phyloP scores from a whole-genome alignment of 2,113 vertebrate species.

The Labrus mixtus region DNA sequence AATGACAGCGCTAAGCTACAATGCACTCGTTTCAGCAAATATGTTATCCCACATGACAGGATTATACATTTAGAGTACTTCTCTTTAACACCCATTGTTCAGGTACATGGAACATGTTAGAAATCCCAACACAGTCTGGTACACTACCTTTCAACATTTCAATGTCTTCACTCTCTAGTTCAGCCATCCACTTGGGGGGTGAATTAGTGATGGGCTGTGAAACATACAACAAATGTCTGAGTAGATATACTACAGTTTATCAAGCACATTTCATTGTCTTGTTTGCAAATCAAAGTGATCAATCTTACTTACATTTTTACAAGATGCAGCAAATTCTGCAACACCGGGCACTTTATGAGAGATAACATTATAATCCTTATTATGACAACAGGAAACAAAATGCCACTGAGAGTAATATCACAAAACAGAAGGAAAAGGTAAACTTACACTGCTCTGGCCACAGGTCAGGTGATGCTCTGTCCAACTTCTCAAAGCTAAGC shows the following conservation, averaged over 20 bases:
- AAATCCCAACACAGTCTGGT: not conserved
- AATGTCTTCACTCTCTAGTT: constrained; percentile 96
- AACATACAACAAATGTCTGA: constrained; percentile 38
- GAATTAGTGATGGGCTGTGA: constrained; percentile 94
- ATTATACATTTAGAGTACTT: constrained; percentile 1
- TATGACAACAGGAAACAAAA: constrained; percentile 11
- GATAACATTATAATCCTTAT: constrained; percentile 26
- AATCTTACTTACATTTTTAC: constrained; percentile 93
- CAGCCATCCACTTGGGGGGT: constrained; percentile 99
- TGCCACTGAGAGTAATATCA: not conserved
- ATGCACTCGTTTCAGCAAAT: constrained; percentile 11
- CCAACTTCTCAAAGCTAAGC: constrained; percentile 97
- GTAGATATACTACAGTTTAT: not conserved
- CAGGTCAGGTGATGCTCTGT: constrained; percentile 95
- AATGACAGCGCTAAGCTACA: not conserved
- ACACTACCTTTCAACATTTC: constrained; percentile 96
- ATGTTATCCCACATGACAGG: constrained; percentile 23
- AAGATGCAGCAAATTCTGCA: constrained; percentile 97
- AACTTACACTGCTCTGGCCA: constrained; percentile 97
- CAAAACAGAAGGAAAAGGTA: not conserved
- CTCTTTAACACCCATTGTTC: not conserved
- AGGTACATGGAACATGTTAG: not conserved
- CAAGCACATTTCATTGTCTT: constrained; percentile 5
- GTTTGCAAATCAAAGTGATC: constrained; percentile 31
- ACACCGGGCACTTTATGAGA: constrained; percentile 93